phyloP scores from a whole-genome alignment of 2,113 vertebrate genomes.

The Ia io region DNA sequence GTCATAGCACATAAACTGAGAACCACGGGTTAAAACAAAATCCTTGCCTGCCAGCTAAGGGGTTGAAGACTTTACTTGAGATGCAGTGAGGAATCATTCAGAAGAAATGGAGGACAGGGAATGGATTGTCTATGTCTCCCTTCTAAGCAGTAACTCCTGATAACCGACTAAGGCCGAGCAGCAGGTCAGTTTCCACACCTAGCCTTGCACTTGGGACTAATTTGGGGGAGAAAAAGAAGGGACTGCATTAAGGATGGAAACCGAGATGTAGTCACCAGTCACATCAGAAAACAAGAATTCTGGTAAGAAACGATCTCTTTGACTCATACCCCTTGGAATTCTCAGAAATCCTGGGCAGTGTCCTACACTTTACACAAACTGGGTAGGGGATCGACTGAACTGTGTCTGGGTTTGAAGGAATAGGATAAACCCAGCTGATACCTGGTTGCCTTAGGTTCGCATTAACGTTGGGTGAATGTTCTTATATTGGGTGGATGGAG shows the following conservation, averaged over 20 bases:
- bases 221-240: background rate
- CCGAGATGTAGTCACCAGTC: background rate
- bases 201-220: background rate
- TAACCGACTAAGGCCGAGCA: fast-evolving
- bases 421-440: background rate
- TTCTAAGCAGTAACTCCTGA: too few species aligned
- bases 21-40: fast-evolving
- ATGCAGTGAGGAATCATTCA: background rate
- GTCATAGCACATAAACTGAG: fast-evolving
- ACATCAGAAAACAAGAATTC: background rate
- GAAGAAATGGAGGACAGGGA: background rate
- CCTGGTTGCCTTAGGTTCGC: background rate
- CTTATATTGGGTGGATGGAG: background rate
- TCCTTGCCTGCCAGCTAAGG: background rate
- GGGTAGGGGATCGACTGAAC: background rate
- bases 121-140: background rate
- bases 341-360: background rate
- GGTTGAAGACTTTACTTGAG: background rate
- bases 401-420: background rate
- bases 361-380: background rate
- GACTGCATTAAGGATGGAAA: background rate
- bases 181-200: background rate
- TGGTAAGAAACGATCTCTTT: background rate
- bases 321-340: background rate
- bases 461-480: background rate